Conservation (phyloP, 2,113 vertebrate species). For the Acanthochromis polyacanthus region DNA sequence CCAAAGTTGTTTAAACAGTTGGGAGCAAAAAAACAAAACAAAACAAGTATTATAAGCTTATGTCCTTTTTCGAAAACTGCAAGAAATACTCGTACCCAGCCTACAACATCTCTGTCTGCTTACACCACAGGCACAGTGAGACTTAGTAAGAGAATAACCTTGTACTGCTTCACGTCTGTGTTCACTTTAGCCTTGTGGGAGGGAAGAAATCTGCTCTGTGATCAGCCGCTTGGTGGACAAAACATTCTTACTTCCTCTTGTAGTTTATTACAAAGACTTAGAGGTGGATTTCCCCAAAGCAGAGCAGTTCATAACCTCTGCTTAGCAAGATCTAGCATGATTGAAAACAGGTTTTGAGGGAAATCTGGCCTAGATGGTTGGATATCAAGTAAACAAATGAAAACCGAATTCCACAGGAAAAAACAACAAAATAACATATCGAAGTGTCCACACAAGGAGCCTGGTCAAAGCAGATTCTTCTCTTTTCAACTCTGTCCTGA, state of each 20-base stretch:
- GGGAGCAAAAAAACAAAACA: conserved; percentile 62
- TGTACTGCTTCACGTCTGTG: conserved; percentile 56
- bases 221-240: conserved; percentile 64
- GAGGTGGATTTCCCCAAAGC: not conserved
- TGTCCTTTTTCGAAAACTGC: conserved; percentile 73
- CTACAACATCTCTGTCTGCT: conserved; percentile 76
- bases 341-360: not conserved
- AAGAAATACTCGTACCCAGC: conserved; percentile 81
- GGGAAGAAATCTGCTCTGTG: conserved; percentile 59
- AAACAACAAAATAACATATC: conserved; percentile 30
- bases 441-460: conserved; percentile 43
- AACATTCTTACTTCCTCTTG: conserved; percentile 8
- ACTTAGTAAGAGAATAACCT: conserved; percentile 65
- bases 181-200: conserved; percentile 38
- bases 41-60: conserved; percentile 80
- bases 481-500: conserved; percentile 32
- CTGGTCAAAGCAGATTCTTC: conserved; percentile 42
- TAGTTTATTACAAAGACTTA: not conserved
- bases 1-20: conserved; percentile 78
- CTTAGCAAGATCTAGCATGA: not conserved
- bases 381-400: conserved; percentile 16
- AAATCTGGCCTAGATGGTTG: not conserved
- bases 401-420: not conserved
- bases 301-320: not conserved
- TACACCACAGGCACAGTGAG: conserved; percentile 78